These are phyloP conservation scores for Bergia sp. DNA, from an alignment of 92 coral and sea anemone species.

Conservation along the genomic window DNA sequence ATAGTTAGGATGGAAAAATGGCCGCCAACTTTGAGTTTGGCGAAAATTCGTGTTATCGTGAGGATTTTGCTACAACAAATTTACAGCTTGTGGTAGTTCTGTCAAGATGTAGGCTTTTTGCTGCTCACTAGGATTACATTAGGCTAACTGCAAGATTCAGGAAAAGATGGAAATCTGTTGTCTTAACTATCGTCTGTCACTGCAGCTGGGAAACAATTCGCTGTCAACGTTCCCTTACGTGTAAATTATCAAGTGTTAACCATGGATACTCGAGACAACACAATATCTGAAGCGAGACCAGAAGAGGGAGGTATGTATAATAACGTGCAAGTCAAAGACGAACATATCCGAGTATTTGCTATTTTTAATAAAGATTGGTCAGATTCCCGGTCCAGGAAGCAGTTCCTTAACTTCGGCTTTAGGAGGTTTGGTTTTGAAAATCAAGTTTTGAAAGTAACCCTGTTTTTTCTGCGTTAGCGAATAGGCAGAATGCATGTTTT, in stretches of 20 bases:
- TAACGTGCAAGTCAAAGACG: not conserved
- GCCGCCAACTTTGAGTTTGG: conserved; percentile 61
- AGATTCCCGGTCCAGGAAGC: too few species aligned
- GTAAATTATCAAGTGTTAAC: not conserved
- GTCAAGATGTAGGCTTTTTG: not conserved
- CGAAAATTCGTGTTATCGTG: not conserved
- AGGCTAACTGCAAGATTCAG: not conserved
- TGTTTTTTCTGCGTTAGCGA: too few species aligned
- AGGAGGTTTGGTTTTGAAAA: too few species aligned
- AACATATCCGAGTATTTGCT: not conserved
- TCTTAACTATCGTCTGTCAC: conserved; percentile 3
- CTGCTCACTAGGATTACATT: not conserved
- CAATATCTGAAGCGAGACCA: conserved; percentile 1
- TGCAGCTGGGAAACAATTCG: conserved; percentile 34
- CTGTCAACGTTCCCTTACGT: not conserved
- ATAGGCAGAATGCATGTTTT: too few species aligned
- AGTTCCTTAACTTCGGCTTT: too few species aligned
- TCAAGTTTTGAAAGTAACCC: too few species aligned
- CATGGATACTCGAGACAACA: conserved; percentile 32
- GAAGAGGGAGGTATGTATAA: conserved; percentile 30
- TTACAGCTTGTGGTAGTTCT: not conserved
- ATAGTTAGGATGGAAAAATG: conserved; percentile 61
- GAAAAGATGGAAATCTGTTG: conserved; percentile 7
- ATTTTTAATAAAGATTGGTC: too few species aligned
- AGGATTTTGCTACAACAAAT: not conserved